Conservation (phyloP, 2,888 invertebrate species). For the Octodonta nipae region DNA sequence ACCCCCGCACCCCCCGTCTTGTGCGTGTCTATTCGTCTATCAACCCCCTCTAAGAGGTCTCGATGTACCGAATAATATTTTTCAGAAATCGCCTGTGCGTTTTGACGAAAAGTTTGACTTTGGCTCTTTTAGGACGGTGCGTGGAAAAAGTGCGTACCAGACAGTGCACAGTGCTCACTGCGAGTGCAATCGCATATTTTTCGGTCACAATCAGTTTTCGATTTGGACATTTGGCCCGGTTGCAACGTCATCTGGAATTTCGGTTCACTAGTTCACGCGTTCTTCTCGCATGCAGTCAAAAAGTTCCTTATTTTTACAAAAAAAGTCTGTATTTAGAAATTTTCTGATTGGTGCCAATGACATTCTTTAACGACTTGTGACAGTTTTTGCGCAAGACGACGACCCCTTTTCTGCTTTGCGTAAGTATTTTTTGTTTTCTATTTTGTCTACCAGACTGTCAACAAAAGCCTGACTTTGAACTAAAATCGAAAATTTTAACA, state of each 20-base stretch:
- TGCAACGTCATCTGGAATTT: slow-evolving; percentile 1
- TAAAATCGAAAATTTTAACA: too few species aligned
- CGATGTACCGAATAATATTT: slow-evolving; percentile 31
- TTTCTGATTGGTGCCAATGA: too few species aligned
- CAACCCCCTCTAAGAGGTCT: slow-evolving; percentile 27
- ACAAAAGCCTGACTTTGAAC: too few species aligned
- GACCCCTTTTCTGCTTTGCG: too few species aligned
- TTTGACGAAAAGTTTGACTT: slow-evolving; percentile 36
- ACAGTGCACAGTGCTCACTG: not conserved
- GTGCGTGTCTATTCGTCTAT: slow-evolving; percentile 25
- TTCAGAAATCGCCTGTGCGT: slow-evolving; percentile 35
- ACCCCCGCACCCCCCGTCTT: slow-evolving; percentile 29
- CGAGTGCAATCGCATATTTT: slow-evolving; percentile 2
- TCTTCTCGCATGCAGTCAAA: too few species aligned
- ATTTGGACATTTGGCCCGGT: not conserved
- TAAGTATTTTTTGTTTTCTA: too few species aligned
- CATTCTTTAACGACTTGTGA: too few species aligned
- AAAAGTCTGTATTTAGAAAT: too few species aligned
- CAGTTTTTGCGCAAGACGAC: too few species aligned
- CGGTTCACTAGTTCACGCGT: too few species aligned
- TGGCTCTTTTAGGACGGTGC: slow-evolving; percentile 24
- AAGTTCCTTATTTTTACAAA: too few species aligned
- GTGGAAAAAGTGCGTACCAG: slow-evolving; percentile 28
- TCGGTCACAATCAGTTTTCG: not conserved
- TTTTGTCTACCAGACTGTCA: too few species aligned